Percentiles rank a stretch among this genome's conserved stretches.
Conservation (phyloP, 2,113 vertebrate genomes). For the Oplegnathus fasciatus region DNA sequence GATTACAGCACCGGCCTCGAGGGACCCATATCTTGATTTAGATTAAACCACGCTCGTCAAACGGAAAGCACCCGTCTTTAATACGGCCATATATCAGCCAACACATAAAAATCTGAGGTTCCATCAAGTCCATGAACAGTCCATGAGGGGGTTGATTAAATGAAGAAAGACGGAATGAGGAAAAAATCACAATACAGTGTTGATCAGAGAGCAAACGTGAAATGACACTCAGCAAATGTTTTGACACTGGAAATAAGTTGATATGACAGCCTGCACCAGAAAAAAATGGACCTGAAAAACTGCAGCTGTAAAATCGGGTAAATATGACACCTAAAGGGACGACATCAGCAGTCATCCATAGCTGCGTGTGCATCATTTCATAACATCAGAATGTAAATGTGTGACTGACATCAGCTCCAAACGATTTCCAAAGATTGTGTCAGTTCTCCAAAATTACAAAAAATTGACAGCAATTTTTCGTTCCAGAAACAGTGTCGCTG, state of each 20-base stretch:
- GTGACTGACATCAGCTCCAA: not conserved
- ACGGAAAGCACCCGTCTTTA: conserved; percentile 76
- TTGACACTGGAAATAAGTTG: conserved; percentile 29
- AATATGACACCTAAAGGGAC: not conserved
- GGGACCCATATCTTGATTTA: conserved; percentile 80
- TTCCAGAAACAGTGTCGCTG: too few species aligned
- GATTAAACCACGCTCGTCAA: conserved; percentile 79
- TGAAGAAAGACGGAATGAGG: conserved; percentile 47
- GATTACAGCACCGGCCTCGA: conserved; percentile 73
- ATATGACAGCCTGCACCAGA: conserved; percentile 1
- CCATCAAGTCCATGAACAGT: conserved; percentile 63
- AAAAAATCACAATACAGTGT: not conserved
- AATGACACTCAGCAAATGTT: conserved; percentile 33
- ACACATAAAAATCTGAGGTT: conserved; percentile 64
- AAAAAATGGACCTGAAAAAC: not conserved
- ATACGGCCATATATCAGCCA: conserved; percentile 70
- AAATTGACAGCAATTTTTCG: not conserved
- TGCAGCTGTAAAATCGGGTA: not conserved
- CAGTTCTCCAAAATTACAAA: not conserved
- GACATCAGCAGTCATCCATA: not conserved
- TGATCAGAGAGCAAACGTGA: conserved; percentile 37
- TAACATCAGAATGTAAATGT: not conserved
- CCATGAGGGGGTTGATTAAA: conserved; percentile 53
- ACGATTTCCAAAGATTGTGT: not conserved
- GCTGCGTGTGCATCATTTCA: not conserved